These are phyloP conservation scores for Cyrtodaria siliqua DNA, from an alignment of 2,888 invertebrate genomes.

Conservation along the genomic window DNA sequence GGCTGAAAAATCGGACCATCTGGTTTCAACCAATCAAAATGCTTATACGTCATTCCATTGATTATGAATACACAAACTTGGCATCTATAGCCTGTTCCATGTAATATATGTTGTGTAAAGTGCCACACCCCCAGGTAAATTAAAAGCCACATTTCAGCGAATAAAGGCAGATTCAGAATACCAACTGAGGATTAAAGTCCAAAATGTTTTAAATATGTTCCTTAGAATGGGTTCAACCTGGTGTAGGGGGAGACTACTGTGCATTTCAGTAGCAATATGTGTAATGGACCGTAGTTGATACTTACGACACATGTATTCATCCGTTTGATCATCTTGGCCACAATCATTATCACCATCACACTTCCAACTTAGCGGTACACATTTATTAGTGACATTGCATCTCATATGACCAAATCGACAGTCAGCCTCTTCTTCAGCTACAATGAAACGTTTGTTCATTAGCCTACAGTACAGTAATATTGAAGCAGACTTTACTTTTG, in stretches of 20 bases:
- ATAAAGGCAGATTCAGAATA: no score
- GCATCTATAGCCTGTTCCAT: constrained; percentile 48
- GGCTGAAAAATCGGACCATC: constrained; percentile 59
- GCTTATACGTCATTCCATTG: constrained; percentile 88
- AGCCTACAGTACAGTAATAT: no score
- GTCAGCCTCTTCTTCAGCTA: no score
- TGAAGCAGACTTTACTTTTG: no score
- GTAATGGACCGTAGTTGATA: constrained; percentile 9
- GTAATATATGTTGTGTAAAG: neutral
- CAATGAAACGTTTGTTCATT: no score
- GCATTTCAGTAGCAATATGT: no score
- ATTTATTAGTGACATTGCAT: constrained; percentile 89
- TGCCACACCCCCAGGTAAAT: constrained; percentile 59
- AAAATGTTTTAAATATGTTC: no score
- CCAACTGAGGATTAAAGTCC: no score
- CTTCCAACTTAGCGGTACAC: constrained; percentile 93
- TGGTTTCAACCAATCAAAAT: constrained; percentile 88
- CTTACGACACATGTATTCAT: constrained; percentile 73
- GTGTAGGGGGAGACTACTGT: no score
- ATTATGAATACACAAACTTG: constrained; percentile 33
- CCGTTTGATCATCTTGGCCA: constrained; percentile 68
- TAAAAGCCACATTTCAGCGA: no score
- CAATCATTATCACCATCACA: constrained; percentile 93
- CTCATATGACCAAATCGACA: constrained; percentile 43
- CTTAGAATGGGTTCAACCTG: no score